Percentiles rank a stretch among this genome's conserved stretches.
Conservation (phyloP, 2,888 invertebrate genomes). For the Psylliodes chrysocephalus region DNA sequence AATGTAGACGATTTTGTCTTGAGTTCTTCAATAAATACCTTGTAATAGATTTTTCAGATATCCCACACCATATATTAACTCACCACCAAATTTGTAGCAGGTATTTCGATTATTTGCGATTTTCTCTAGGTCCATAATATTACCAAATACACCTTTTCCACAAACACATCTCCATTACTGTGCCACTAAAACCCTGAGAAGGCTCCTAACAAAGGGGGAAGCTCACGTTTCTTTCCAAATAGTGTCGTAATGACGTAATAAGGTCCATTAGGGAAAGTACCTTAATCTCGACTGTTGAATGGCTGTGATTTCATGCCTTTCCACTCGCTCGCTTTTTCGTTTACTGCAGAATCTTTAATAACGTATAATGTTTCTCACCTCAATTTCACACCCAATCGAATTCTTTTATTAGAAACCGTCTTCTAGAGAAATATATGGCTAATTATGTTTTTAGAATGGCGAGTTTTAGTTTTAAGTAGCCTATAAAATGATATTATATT, state of each 20-base stretch:
- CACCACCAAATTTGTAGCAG: neutral
- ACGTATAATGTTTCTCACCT: slow-evolving; percentile 35
- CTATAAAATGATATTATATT: too few relatives aligned
- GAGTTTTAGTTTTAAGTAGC: too few relatives aligned
- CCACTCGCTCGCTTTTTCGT: slow-evolving; percentile 28
- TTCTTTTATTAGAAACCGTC: slow-evolving; percentile 22
- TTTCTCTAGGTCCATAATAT: slow-evolving; percentile 2
- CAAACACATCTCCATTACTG: slow-evolving; percentile 29
- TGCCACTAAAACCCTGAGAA: slow-evolving; percentile 17
- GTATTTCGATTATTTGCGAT: neutral
- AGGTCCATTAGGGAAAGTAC: slow-evolving; percentile 43
- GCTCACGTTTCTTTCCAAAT: slow-evolving; percentile 42
- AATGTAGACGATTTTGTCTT: too few relatives aligned
- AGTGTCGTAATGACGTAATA: slow-evolving; percentile 46
- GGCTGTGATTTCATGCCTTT: slow-evolving; percentile 44
- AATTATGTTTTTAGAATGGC: slow-evolving; percentile 1
- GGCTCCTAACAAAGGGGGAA: slow-evolving; percentile 38
- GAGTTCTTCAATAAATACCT: too few relatives aligned
- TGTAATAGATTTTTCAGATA: too few relatives aligned
- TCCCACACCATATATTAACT: neutral
- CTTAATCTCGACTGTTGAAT: slow-evolving; percentile 42
- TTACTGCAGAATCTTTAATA: slow-evolving; percentile 38
- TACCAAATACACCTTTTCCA: slow-evolving; percentile 20
- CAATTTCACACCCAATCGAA: slow-evolving; percentile 40
- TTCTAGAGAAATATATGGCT: neutral